Evolutionary conservation across 2,888 invertebrate species (phyloP).

Genomic region (Lasioglossum marginatum): DNA sequence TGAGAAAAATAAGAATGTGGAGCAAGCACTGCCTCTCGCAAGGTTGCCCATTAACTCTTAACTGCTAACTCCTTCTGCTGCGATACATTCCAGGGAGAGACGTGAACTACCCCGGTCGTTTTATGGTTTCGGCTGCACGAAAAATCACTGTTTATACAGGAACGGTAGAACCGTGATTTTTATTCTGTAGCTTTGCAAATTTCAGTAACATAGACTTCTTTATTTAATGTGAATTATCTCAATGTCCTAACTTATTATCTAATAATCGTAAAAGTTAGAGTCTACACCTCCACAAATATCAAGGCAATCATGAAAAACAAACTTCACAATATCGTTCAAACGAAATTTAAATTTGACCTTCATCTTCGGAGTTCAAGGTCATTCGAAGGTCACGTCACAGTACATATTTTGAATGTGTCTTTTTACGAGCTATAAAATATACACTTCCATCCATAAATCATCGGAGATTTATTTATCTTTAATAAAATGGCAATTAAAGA

Average conservation of each 20-base stretch:
- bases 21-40: constrained; percentile 7
- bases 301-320: background rate
- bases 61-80: constrained; percentile 23
- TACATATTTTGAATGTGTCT: too few relatives aligned
- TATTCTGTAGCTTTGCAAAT: background rate
- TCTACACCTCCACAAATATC: background rate
- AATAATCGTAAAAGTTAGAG: too few relatives aligned
- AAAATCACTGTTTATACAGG: background rate
- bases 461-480: too few relatives aligned
- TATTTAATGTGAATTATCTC: background rate
- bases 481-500: too few relatives aligned
- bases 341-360: too few relatives aligned
- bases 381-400: too few relatives aligned
- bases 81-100: constrained; percentile 1
- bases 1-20: constrained; percentile 39
- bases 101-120: background rate
- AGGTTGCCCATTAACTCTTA: constrained; percentile 29
- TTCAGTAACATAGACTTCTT: background rate
- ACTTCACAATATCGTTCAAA: too few relatives aligned
- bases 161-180: background rate
- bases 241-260: background rate
- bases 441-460: too few relatives aligned
- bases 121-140: background rate
- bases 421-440: too few relatives aligned
- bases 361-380: too few relatives aligned